Conservation (phyloP, 2,888 invertebrate species). For the Drosophila mulleri region DNA sequence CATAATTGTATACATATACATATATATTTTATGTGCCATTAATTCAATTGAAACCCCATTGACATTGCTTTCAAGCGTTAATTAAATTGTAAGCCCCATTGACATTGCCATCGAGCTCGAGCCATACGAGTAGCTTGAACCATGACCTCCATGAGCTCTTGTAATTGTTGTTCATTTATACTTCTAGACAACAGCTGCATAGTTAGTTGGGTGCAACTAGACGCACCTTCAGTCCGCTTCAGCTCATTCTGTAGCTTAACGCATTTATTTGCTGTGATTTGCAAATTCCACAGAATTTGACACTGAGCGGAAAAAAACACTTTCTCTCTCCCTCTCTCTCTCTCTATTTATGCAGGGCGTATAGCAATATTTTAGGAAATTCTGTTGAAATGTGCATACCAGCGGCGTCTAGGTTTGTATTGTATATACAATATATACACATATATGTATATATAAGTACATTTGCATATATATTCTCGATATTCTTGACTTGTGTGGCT, state of each 20-base stretch:
- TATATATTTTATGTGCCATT: background rate
- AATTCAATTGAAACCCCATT: background rate
- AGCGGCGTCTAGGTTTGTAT: conserved; percentile 83
- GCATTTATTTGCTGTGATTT: conserved; percentile 12
- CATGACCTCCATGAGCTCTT: background rate
- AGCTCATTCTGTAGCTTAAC: conserved; percentile 8
- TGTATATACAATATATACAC: conserved; percentile 13
- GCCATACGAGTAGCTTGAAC: conserved; percentile 1
- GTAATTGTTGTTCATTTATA: conserved; percentile 9
- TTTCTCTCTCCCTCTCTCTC: conserved; percentile 69
- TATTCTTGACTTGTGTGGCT: conserved; percentile 18
- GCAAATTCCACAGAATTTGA: conserved; percentile 10
- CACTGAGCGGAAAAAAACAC: conserved; percentile 42
- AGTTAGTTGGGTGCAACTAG: background rate
- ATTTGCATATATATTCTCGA: background rate
- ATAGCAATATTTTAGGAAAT: conserved; percentile 84
- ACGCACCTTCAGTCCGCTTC: background rate
- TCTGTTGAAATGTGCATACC: conserved; percentile 85
- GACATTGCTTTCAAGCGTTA: conserved; percentile 1
- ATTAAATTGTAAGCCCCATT: background rate
- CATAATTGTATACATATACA: background rate
- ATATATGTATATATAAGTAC: background rate
- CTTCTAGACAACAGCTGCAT: conserved; percentile 21
- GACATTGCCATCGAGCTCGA: conserved; percentile 11
- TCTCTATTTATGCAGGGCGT: conserved; percentile 81